phyloP scores from a whole-genome alignment of 2,888 invertebrate species.

The Petrophora chlorosata region DNA sequence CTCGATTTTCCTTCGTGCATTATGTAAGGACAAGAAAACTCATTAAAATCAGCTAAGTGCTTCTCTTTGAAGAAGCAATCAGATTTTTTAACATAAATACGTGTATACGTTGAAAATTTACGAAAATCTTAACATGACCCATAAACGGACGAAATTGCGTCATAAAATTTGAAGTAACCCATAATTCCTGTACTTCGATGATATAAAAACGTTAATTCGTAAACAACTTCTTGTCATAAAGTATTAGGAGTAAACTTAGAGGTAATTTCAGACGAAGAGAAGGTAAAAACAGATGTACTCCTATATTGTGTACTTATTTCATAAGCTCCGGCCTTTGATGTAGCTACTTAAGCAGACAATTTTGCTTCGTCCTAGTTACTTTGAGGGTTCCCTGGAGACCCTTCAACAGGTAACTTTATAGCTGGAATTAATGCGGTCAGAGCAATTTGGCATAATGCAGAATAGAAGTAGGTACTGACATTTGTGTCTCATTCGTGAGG shows the following conservation, averaged over 20 bases:
- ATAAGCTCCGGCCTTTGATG: constrained; percentile 52
- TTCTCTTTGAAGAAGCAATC: too few species aligned
- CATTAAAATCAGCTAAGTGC: too few species aligned
- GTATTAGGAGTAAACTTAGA: constrained; percentile 17
- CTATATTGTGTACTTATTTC: constrained; percentile 10
- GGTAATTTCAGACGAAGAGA: constrained; percentile 18
- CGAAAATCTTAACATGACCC: constrained; percentile 8
- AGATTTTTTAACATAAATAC: too few species aligned
- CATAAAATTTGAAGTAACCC: constrained; percentile 16
- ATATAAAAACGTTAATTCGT: constrained; percentile 17
- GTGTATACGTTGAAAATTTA: too few species aligned
- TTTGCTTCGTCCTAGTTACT: constrained; percentile 63
- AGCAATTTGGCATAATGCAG: constrained; percentile 60
- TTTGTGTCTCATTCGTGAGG: constrained; percentile 54
- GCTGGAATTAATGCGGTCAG: constrained; percentile 71
- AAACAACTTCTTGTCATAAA: constrained; percentile 23
- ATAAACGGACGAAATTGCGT: constrained; percentile 12
- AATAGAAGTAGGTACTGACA: constrained; percentile 44
- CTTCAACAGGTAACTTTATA: constrained; percentile 74
- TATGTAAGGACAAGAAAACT: too few species aligned
- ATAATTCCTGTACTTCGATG: constrained; percentile 8
- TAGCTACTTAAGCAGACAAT: constrained; percentile 65
- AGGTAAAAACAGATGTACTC: constrained; percentile 5
- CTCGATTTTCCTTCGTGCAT: too few species aligned
- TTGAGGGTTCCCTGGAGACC: constrained; percentile 58